These are phyloP conservation scores for Trichogramma evanescens DNA, from an alignment of 2,888 invertebrate species.

Conservation along the genomic window DNA sequence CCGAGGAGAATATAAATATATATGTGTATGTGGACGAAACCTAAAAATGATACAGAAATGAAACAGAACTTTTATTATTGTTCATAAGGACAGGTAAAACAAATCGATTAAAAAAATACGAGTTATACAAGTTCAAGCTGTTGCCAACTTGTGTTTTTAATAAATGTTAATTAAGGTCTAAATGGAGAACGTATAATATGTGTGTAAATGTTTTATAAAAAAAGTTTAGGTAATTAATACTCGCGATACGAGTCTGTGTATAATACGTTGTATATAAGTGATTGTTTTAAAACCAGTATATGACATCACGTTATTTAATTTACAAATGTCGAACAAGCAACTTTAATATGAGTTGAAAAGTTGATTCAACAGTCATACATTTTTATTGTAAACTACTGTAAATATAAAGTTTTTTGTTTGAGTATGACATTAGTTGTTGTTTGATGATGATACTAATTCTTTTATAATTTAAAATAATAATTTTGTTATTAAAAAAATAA, in stretches of 20 bases:
- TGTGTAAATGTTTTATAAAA: conserved; percentile 20
- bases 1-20: background rate
- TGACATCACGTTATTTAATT: no score
- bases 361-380: background rate
- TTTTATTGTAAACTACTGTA: conserved; percentile 15
- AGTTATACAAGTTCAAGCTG: conserved; percentile 16
- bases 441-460: background rate
- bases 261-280: conserved; percentile 18
- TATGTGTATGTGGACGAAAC: background rate
- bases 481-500: no score
- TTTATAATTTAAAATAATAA: no score
- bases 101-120: background rate
- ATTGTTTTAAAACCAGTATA: conserved; percentile 6
- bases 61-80: conserved; percentile 17
- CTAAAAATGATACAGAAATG: background rate
- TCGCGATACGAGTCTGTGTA: conserved; percentile 16
- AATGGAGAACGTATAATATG: conserved; percentile 20
- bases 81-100: conserved; percentile 12
- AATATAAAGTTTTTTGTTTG: conserved; percentile 5
- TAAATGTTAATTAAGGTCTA: conserved; percentile 23
- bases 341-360: no score
- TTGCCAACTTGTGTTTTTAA: conserved; percentile 21
- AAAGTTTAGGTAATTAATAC: conserved; percentile 18
- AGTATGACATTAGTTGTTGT: background rate
- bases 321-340: no score